Percentiles rank a stretch among this genome's conserved stretches.
These are phyloP conservation scores for Nasonia oneida DNA, from an alignment of 2,888 invertebrate genomes.

Conservation along the genomic window DNA sequence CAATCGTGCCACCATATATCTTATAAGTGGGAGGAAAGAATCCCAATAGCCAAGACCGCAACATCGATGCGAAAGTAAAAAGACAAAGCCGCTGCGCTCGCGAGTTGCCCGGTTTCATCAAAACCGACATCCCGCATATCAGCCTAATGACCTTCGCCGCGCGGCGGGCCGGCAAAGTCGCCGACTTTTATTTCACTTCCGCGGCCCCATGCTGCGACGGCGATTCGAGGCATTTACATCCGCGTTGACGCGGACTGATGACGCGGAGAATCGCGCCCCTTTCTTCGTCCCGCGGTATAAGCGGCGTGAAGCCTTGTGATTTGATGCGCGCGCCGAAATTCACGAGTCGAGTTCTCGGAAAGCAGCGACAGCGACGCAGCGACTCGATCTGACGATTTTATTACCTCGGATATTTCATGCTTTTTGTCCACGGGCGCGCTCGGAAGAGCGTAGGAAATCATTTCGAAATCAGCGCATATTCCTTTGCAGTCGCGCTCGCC, in stretches of 20 bases:
- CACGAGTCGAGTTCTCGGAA: conserved; percentile 17
- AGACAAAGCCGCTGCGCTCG: neutral
- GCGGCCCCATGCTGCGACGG: conserved; percentile 11
- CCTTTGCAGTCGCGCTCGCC: neutral
- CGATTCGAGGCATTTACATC: conserved; percentile 41
- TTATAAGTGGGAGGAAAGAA: no score
- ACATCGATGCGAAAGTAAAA: neutral
- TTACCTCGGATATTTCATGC: neutral
- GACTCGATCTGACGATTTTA: conserved; percentile 29
- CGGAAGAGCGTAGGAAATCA: neutral
- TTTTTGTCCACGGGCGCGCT: neutral
- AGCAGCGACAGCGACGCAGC: neutral
- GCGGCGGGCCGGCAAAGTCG: neutral
- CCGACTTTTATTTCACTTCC: conserved; percentile 28
- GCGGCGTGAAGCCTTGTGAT: conserved; percentile 49
- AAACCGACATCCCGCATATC: neutral
- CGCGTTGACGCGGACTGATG: conserved; percentile 54
- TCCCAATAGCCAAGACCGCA: no score
- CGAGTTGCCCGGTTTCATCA: no score
- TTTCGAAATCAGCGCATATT: conserved; percentile 14
- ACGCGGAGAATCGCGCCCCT: conserved; percentile 36
- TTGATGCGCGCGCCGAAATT: conserved; percentile 33
- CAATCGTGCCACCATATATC: neutral
- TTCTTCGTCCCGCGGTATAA: conserved; percentile 1
- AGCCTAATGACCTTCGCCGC: conserved; percentile 21